phyloP scores from a whole-genome alignment of 1,140 invertebrate species.

The Drosophila aff. region DNA sequence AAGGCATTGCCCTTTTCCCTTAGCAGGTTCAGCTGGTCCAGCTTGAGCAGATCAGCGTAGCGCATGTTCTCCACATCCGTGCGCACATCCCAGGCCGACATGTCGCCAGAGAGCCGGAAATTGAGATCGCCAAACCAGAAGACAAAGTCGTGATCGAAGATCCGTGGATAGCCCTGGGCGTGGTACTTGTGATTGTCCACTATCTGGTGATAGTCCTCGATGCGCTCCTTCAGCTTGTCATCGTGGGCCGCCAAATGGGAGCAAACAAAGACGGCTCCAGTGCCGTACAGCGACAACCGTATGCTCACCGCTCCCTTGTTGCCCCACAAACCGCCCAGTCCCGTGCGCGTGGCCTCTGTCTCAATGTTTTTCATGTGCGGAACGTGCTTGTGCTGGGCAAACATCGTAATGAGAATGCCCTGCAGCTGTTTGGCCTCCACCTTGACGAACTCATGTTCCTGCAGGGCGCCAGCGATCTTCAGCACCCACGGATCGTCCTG shows the following conservation, averaged over 20 bases:
- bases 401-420: constrained; percentile 92
- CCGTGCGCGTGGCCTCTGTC: constrained; percentile 94
- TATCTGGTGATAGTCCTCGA: constrained; percentile 95
- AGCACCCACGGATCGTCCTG: constrained; percentile 94
- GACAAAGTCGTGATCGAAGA: constrained; percentile 97
- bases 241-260: constrained; percentile 96
- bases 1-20: constrained; percentile 91
- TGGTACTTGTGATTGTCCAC: constrained; percentile 90
- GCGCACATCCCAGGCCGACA: constrained; percentile 90
- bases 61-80: constrained; percentile 88
- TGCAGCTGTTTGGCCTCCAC: constrained; percentile 91
- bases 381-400: constrained; percentile 91
- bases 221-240: constrained; percentile 90
- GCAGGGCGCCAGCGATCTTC: constrained; percentile 86
- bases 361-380: constrained; percentile 93
- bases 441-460: constrained; percentile 90
- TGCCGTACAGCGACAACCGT: constrained; percentile 93
- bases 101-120: constrained; percentile 91
- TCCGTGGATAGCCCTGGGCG: constrained; percentile 90
- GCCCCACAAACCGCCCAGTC: constrained; percentile 94
- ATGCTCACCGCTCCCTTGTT: constrained; percentile 95
- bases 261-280: constrained; percentile 94
- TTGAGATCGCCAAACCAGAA: constrained; percentile 98
- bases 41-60: constrained; percentile 88
- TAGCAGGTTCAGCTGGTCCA: constrained; percentile 90